Conservation (phyloP, 2,113 vertebrate genomes). For the Bothrops jararaca region DNA sequence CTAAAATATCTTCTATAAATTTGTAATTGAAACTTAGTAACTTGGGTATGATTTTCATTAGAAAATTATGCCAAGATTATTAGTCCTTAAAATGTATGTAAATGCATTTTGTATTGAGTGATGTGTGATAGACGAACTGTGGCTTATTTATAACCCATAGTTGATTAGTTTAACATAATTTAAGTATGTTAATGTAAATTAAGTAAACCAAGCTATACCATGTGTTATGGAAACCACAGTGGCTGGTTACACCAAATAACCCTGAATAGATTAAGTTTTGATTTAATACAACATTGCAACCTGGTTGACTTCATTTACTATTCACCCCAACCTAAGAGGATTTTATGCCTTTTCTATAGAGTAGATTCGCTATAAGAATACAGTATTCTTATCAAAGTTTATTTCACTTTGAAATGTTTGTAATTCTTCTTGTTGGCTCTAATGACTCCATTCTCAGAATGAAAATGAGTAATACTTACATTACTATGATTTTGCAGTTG, state of each 20-base stretch:
- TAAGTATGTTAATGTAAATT: not conserved
- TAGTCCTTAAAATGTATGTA: too few relatives aligned
- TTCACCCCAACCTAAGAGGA: not conserved
- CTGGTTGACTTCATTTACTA: not conserved
- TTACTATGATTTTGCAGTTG: constrained; percentile 73
- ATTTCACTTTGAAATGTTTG: not conserved
- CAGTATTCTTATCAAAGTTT: not conserved
- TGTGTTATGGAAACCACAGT: not conserved
- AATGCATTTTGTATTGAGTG: not conserved
- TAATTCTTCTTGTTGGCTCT: not conserved
- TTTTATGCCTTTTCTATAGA: not conserved
- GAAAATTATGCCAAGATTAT: not conserved
- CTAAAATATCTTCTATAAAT: not conserved
- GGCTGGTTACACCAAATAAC: not conserved
- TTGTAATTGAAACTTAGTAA: not conserved
- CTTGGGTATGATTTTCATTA: not conserved
- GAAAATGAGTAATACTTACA: not conserved
- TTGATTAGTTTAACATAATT: not conserved
- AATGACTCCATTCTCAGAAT: not conserved
- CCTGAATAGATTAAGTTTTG: not conserved
- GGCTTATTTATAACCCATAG: not conserved
- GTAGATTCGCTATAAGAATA: not conserved
- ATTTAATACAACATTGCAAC: not conserved
- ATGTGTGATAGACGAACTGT: not conserved
- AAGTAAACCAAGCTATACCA: not conserved